These are phyloP conservation scores for Alsophila aescularia DNA, from an alignment of 2,888 invertebrate species.

Conservation along the genomic window DNA sequence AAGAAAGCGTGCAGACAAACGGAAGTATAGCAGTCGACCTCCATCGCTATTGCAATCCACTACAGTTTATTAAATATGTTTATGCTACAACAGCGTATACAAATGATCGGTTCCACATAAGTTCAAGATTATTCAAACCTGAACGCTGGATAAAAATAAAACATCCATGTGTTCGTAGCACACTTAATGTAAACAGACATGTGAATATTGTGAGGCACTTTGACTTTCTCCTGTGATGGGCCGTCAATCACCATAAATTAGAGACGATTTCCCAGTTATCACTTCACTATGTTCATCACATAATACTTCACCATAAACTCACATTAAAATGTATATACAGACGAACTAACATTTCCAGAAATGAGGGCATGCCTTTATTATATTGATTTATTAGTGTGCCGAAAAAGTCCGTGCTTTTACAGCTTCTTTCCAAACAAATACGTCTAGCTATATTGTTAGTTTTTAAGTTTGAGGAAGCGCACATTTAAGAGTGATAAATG, in stretches of 20 bases:
- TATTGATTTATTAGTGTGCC: conserved; percentile 18
- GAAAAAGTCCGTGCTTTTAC: conserved; percentile 13
- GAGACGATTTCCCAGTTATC: conserved; percentile 74
- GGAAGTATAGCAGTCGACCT: conserved; percentile 55
- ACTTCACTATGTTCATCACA: conserved; percentile 51
- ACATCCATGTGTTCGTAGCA: conserved; percentile 52
- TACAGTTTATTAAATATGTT: conserved; percentile 39
- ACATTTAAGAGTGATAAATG: conserved; percentile 47
- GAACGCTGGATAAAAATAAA: conserved; percentile 50
- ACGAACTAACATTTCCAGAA: conserved; percentile 1
- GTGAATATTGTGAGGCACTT: conserved; percentile 70
- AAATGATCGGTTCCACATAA: conserved; percentile 41
- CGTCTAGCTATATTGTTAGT: conserved; percentile 21
- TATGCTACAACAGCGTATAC: conserved; percentile 39
- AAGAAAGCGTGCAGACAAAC: conserved; percentile 54
- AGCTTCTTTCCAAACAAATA: conserved; percentile 27
- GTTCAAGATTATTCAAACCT: conserved; percentile 43
- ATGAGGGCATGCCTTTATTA: conserved; percentile 6
- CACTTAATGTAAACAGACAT: conserved; percentile 68
- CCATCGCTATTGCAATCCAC: conserved; percentile 41
- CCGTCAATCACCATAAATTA: conserved; percentile 77
- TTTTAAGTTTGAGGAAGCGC: conserved; percentile 34
- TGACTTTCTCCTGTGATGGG: conserved; percentile 78
- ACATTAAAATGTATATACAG: conserved; percentile 11
- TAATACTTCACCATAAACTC: conserved; percentile 27